A percentile compares a stretch with the other conserved stretches of the same genome.
Conservation (phyloP, 2,113 vertebrate genomes). For the Phrynosoma blainvillii region DNA sequence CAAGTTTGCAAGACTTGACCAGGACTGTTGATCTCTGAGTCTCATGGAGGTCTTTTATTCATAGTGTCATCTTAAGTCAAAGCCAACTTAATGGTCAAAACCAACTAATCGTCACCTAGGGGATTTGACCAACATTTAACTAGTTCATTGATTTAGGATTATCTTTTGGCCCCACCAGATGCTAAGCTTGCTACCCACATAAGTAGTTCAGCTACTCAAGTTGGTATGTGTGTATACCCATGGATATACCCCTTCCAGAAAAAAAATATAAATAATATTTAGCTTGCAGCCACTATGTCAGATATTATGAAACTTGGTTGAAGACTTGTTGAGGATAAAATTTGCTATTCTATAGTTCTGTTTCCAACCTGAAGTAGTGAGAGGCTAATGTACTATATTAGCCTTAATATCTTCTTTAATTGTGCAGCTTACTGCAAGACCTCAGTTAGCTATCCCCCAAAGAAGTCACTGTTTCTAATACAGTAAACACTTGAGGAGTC, state of each 20-base stretch:
- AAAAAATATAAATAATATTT: too few species aligned
- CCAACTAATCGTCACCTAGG: too few species aligned
- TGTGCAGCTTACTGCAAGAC: background rate
- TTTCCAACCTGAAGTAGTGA: background rate
- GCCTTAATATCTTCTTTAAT: background rate
- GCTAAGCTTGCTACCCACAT: background rate
- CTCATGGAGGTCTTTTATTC: too few species aligned
- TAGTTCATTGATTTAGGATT: background rate
- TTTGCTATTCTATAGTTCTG: background rate
- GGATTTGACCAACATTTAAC: too few species aligned
- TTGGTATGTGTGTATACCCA: too few species aligned
- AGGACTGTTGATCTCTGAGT: too few species aligned
- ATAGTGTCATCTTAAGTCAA: too few species aligned
- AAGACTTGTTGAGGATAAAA: background rate
- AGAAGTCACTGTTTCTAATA: background rate
- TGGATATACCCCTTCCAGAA: background rate
- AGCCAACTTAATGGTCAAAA: too few species aligned
- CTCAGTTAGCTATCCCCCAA: too few species aligned
- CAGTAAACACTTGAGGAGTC: background rate
- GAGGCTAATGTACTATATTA: background rate
- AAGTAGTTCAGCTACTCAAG: background rate
- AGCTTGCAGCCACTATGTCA: too few species aligned
- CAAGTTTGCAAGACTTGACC: background rate
- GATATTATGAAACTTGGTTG: too few species aligned
- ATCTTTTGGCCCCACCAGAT: too few species aligned